Evolutionary conservation across 2,888 invertebrate species (phyloP).

Genomic region (Macrophya alboannulata): DNA sequence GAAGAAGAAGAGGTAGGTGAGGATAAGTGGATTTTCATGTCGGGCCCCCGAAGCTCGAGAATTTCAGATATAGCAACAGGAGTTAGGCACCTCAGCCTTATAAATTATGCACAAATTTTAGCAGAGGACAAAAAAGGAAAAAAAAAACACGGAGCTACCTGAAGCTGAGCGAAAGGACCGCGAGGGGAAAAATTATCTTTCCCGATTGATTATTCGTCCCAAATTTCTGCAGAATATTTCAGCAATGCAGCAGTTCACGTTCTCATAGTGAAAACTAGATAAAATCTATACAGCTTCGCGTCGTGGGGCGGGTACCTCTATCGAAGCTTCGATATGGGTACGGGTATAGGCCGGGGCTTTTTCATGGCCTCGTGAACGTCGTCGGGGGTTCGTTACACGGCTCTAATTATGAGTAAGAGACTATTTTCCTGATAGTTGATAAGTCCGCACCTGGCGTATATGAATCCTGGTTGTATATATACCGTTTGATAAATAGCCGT

Average conservation of each 20-base stretch:
- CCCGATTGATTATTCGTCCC: background rate
- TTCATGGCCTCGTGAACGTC: slow-evolving; percentile 1
- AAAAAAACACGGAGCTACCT: background rate
- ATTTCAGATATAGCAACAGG: slow-evolving; percentile 24
- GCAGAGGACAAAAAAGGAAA: background rate
- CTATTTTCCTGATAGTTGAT: slow-evolving; percentile 59
- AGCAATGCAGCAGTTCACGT: background rate
- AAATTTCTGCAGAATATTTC: background rate
- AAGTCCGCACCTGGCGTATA: slow-evolving; percentile 57
- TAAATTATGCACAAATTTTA: slow-evolving; percentile 48
- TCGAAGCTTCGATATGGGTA: background rate
- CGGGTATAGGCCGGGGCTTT: background rate
- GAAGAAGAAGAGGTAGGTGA: slow-evolving; percentile 26
- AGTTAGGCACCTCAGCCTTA: slow-evolving; percentile 2
- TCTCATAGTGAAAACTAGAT: background rate
- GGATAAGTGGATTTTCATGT: slow-evolving; percentile 58
- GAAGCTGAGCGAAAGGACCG: background rate
- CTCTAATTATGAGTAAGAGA: slow-evolving; percentile 38
- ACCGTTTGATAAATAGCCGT: slow-evolving; percentile 65
- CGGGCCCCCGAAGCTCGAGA: slow-evolving; percentile 15
- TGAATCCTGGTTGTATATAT: slow-evolving; percentile 58
- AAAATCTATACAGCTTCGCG: background rate
- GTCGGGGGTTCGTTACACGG: background rate
- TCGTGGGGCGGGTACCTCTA: background rate
- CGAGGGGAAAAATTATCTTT: background rate